These are phyloP conservation scores for Lasioglossum calceatum DNA, from an alignment of 2,888 invertebrate species.

Conservation along the genomic window DNA sequence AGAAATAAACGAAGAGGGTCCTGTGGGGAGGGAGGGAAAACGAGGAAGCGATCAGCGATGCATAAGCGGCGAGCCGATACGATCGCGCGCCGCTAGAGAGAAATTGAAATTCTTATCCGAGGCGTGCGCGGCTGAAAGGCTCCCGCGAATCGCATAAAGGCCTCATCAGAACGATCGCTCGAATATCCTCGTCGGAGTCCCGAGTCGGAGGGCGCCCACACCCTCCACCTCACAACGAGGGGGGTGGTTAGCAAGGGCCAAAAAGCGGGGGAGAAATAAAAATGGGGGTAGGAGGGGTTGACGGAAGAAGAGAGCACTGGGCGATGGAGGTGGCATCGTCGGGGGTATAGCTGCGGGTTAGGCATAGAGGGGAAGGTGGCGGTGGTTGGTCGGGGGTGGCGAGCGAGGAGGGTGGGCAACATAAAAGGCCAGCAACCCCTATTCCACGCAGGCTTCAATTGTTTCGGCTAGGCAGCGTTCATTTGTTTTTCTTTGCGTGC, in stretches of 20 bases:
- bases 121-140: constrained; percentile 70
- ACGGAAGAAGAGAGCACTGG: constrained; percentile 58
- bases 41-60: constrained; percentile 64
- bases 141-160: constrained; percentile 70
- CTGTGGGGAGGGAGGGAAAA: constrained; percentile 37
- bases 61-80: constrained; percentile 65
- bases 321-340: constrained; percentile 49
- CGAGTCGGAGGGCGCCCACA: constrained; percentile 47
- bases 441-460: constrained; percentile 80
- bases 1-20: constrained; percentile 41
- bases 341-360: constrained; percentile 66
- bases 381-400: constrained; percentile 49
- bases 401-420: constrained; percentile 71
- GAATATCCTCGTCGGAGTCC: constrained; percentile 70
- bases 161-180: constrained; percentile 74
- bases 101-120: constrained; percentile 76
- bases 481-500: constrained; percentile 81
- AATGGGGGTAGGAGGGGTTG: constrained; percentile 49
- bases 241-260: constrained; percentile 23
- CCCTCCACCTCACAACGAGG: not conserved
- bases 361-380: constrained; percentile 59
- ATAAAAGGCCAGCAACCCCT: constrained; percentile 82
- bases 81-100: constrained; percentile 58
- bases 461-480: constrained; percentile 81
- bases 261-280: constrained; percentile 37